Percentiles rank a stretch among this genome's conserved stretches.
These are phyloP conservation scores for Drosophila nannoptera DNA, from an alignment of 1,140 invertebrate genomes.

Conservation along the genomic window DNA sequence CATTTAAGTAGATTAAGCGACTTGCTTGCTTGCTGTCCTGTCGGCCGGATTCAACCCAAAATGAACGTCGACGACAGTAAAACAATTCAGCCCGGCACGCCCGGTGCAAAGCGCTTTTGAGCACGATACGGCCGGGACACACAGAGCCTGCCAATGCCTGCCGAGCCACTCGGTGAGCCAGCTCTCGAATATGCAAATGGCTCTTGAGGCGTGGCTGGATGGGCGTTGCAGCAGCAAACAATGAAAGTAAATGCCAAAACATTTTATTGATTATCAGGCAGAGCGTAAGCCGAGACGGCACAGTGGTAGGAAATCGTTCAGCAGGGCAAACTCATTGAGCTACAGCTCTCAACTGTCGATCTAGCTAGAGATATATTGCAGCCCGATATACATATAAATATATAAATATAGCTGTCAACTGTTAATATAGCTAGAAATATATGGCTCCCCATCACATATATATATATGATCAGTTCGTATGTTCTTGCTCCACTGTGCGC, in stretches of 20 bases:
- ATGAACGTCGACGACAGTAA: constrained; percentile 74
- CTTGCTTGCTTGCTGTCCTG: constrained; percentile 70
- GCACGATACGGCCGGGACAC: constrained; percentile 52
- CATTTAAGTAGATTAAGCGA: constrained; percentile 78
- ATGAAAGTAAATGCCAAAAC: constrained; percentile 78
- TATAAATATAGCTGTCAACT: background rate
- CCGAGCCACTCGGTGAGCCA: constrained; percentile 35
- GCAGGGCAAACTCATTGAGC: too few species aligned
- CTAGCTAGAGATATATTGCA: background rate
- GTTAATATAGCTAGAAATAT: background rate
- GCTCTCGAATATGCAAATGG: constrained; percentile 70
- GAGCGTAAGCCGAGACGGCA: constrained; percentile 39
- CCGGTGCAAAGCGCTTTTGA: constrained; percentile 69
- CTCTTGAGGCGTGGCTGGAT: constrained; percentile 42
- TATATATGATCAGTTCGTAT: background rate
- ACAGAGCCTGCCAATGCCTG: constrained; percentile 64
- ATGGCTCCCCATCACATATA: too few species aligned
- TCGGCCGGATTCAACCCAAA: constrained; percentile 51
- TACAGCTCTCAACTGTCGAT: background rate
- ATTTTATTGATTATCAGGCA: constrained; percentile 76
- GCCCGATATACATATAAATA: background rate
- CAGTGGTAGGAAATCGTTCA: constrained; percentile 23
- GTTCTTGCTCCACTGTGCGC: constrained; percentile 32
- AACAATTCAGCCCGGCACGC: constrained; percentile 72
- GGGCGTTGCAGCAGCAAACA: constrained; percentile 76